phyloP scores from a whole-genome alignment of 2,797 vertebrate genomes.

The Valencia hispanica region DNA sequence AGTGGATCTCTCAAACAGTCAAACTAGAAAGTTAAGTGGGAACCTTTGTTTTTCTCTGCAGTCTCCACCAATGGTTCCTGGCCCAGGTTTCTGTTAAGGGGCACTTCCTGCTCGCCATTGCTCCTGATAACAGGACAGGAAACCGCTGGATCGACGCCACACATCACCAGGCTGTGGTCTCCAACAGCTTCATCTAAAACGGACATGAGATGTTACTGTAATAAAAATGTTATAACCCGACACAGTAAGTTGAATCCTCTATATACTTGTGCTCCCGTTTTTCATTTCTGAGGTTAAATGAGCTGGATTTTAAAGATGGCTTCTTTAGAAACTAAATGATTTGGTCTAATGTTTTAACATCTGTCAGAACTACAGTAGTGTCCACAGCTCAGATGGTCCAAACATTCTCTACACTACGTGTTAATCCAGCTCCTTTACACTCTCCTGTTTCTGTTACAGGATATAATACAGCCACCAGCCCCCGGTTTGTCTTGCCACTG shows the following conservation, averaged over 20 bases:
- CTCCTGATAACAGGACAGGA: conserved; percentile 41
- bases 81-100: conserved; percentile 39
- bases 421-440: not conserved
- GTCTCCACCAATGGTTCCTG: conserved; percentile 44
- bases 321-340: no score
- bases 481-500: not conserved
- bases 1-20: not conserved
- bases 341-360: not conserved
- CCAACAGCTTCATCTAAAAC: conserved; percentile 40
- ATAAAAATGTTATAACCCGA: no score
- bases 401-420: not conserved
- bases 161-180: conserved; percentile 30
- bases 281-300: no score
- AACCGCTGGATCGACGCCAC: conserved; percentile 50
- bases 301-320: no score
- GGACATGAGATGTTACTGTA: not conserved
- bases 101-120: conserved; percentile 75
- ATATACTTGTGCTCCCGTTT: no score
- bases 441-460: not conserved
- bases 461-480: not conserved
- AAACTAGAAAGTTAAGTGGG: not conserved
- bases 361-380: not conserved
- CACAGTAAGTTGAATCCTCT: no score
- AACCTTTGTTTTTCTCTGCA: conserved; percentile 61
- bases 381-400: not conserved